Conservation (phyloP, 2,113 vertebrate genomes). For the Passer domesticus region DNA sequence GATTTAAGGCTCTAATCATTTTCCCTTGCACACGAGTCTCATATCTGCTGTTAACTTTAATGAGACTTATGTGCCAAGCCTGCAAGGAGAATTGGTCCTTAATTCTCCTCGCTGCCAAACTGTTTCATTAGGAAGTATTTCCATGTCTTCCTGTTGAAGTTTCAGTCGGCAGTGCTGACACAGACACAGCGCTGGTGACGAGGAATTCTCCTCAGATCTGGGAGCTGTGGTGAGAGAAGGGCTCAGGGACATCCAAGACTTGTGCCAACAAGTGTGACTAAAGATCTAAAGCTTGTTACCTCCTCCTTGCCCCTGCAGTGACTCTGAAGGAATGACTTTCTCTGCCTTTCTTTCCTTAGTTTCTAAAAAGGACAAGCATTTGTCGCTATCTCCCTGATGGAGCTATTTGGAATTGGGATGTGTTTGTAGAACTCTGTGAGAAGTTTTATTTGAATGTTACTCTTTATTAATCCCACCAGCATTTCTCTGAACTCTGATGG, state of each 20-base stretch:
- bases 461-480: not conserved
- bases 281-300: not conserved
- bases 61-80: constrained; percentile 41
- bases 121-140: constrained; percentile 1
- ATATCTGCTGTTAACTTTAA: constrained; percentile 52
- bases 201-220: not conserved
- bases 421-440: not conserved
- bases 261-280: not conserved
- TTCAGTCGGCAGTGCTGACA: not conserved
- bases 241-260: not conserved
- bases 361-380: not conserved
- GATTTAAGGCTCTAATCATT: constrained; percentile 24
- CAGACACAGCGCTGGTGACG: not conserved
- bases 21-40: not conserved
- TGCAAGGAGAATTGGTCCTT: not conserved
- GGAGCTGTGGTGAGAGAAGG: not conserved
- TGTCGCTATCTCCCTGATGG: not conserved
- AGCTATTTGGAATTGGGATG: not conserved
- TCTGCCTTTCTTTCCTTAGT: not conserved
- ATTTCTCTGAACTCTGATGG: not conserved
- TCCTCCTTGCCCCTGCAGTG: not conserved
- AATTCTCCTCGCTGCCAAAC: not conserved
- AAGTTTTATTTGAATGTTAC: not conserved
- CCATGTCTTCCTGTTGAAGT: not conserved
- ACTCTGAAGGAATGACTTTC: not conserved